Evolutionary conservation across 30 jellyfish, hydroid and myxozoan species (phyloP), one percentile per base, ranked within the genome.

Genomic region (Cassiopea andromeda): DNA sequence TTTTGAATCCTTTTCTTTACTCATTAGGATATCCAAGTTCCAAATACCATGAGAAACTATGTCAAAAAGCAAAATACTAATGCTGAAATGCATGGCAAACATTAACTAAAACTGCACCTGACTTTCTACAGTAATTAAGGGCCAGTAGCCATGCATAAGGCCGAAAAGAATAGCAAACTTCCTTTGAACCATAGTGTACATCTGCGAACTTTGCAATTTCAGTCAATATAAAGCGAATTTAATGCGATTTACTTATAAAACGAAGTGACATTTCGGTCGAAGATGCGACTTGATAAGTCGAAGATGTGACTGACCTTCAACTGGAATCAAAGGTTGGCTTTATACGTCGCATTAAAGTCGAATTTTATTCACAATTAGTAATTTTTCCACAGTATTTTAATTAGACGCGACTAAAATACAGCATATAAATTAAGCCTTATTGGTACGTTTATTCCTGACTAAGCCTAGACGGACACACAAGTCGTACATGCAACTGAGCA

Each of bases 211-310:
- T 2, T 66, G 75, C 64, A 50, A 50, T 50, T 50, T 50, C 64
- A 50, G 64, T 50, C 64, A 9, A 50, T 5, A 50, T 50, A 9
- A 50, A 50, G 64, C 9, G 8, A 9, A 50, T 50, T 50, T 50
- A 73, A 73, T 73, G 82, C 61, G 58, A 5, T 9, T 5, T 50
- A 73, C 82, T 10, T 73, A 73, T 73, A 73, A 73, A 9, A 73
- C 61, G 59, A 73, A 73, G 82, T 46, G 59, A 7, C 49, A 73
- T 73, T 73, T 73, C 27, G 82, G 82, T 73, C 82, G n/a, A 44
- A 73, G 82, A 73, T 44, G 82, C 82, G 82, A 73, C 82, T 73
- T 73, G 82, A 27, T 73, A 44, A 73, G 82, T 73, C 61, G 16
- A 27, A 73, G 82, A 73, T 73, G 82, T 44, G 82, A 73, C 58